Evolutionary conservation across 2,113 vertebrate genomes (phyloP), one percentile per base, ranked within the genome.

Genomic region (Mugil cephalus): DNA sequence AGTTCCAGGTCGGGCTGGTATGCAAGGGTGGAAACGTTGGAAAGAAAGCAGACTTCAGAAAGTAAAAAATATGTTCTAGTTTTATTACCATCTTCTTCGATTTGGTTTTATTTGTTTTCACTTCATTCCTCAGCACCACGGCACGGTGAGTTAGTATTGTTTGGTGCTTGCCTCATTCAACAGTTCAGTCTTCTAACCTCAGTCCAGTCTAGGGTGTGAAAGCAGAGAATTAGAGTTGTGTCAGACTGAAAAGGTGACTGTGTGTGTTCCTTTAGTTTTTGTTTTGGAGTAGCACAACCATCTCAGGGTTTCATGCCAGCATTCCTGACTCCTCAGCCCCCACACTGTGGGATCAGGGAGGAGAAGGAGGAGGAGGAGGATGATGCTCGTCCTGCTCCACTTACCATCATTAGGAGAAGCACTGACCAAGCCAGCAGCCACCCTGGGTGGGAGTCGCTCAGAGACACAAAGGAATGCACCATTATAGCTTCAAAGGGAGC

Each of bases 391-490:
- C 58, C 77, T 82, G 61, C 60, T 77, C 56, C 62, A 74, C 66
- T 73, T 61, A 51, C 74, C 73, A 80, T 86, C 76, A 83, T 89
- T 84, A 84, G 68, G 68, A 70, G 62, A 77, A 46, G 50, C 47
- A 59, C 52, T 79, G 85, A 83, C 81, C 79, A 50, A 73, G 53
- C 8, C 53, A 53, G 69, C 61, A 77, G 43, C 64, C 66, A 56
- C 60, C 17, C 53, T 64, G 83, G 80, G 70, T 68, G 68, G 78
- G 83, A 85, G 72, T 68, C 24, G 5, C 36, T 62, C 74, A 81
- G 58, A 85, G 60, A 72, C 69, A 87, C 69, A 75, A 75, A 89
- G 79, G 82, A 89, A 89, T 89, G 75, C 69, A 68, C 61, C 69
- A 72, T 75, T 60, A 74, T n/a, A 52, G 53, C 72, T 71, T 85